These are phyloP conservation scores for Psephotus haematonotus DNA, from an alignment of 2,113 vertebrate species.

Conservation along the genomic window DNA sequence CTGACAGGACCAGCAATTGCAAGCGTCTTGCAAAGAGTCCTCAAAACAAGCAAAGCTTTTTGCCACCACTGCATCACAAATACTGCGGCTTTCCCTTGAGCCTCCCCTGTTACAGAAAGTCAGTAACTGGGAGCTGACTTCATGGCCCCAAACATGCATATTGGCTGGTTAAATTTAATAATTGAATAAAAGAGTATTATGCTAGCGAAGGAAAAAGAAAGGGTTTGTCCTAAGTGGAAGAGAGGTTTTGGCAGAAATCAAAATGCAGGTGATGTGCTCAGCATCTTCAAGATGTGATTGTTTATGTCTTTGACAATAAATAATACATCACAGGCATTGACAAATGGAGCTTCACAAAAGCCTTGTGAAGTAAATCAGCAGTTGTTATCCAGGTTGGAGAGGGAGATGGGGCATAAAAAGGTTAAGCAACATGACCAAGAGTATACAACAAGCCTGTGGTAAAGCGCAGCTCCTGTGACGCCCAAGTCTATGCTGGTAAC, in stretches of 20 bases:
- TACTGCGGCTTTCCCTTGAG: neutral
- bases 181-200: neutral
- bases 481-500: neutral
- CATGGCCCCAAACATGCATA: neutral
- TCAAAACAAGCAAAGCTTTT: neutral
- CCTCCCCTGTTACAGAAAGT: neutral
- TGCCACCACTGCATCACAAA: neutral
- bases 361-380: slow-evolving; percentile 43
- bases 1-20: neutral
- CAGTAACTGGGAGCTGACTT: neutral
- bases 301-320: slow-evolving; percentile 57
- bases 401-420: neutral
- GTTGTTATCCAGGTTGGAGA: neutral
- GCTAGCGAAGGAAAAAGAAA: neutral
- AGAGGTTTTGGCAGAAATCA: slow-evolving; percentile 50
- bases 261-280: slow-evolving; percentile 42
- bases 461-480: neutral
- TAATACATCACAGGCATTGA: slow-evolving; percentile 36
- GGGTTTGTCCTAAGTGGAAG: neutral
- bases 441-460: neutral
- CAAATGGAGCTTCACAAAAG: slow-evolving; percentile 39
- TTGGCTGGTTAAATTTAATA: neutral
- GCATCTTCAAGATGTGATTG: neutral
- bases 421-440: neutral
- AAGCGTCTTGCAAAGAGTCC: neutral